These are phyloP conservation scores for Koerneria pararmatus DNA, from an alignment of 2,888 invertebrate species.

Conservation along the genomic window DNA sequence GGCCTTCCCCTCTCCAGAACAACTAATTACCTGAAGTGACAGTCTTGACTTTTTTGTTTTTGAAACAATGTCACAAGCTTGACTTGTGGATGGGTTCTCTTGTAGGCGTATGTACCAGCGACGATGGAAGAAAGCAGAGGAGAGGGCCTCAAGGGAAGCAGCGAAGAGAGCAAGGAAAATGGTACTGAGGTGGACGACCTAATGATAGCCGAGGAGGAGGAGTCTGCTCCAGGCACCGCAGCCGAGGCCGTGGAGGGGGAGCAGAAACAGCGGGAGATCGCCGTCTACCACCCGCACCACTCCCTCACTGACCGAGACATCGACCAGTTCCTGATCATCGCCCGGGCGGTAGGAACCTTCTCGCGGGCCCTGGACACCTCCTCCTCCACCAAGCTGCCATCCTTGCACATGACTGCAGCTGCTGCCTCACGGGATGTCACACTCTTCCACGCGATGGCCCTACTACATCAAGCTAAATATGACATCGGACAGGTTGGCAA, in stretches of 20 bases:
- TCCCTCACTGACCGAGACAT: constrained; percentile 88
- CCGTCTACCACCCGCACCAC: constrained; percentile 91
- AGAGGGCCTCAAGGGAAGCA: too few relatives aligned
- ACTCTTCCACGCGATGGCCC: constrained; percentile 97
- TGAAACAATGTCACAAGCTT: too few relatives aligned
- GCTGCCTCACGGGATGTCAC: constrained; percentile 98
- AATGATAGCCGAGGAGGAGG: constrained; percentile 34
- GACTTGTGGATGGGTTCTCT: too few relatives aligned
- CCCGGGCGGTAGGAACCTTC: constrained; percentile 89
- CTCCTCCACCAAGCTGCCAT: constrained; percentile 94
- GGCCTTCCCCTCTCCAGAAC: too few relatives aligned
- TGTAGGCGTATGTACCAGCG: too few relatives aligned
- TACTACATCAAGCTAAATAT: constrained; percentile 84
- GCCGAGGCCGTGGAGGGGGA: constrained; percentile 26
- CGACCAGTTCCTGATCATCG: constrained; percentile 90
- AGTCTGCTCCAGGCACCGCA: constrained; percentile 12
- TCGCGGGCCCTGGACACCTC: constrained; percentile 96
- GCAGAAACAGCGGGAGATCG: constrained; percentile 62
- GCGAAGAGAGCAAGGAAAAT: too few relatives aligned
- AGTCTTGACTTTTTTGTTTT: too few relatives aligned
- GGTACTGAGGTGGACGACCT: too few relatives aligned
- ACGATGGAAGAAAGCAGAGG: too few relatives aligned
- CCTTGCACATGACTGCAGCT: constrained; percentile 97
- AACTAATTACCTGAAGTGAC: too few relatives aligned
- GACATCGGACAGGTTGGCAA: constrained; percentile 74